These are phyloP conservation scores for Torymus aiolomorphi DNA, from an alignment of 2,888 invertebrate species.

Conservation along the genomic window DNA sequence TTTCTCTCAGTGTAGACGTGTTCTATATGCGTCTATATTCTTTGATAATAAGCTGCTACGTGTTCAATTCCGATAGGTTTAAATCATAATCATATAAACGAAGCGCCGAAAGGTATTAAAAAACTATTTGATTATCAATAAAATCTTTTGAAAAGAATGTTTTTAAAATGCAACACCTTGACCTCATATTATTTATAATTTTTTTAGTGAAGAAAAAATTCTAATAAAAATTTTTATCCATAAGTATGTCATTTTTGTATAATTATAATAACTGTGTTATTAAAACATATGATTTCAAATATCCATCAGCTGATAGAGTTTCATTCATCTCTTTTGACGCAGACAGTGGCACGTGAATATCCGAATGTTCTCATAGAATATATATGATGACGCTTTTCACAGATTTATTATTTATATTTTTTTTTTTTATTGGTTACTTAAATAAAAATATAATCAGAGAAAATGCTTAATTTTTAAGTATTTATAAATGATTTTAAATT, in stretches of 20 bases:
- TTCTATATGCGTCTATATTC: too few relatives aligned
- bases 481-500: too few relatives aligned
- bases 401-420: too few relatives aligned
- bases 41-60: too few relatives aligned
- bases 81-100: not conserved
- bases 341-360: not conserved
- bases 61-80: not conserved
- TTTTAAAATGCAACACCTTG: not conserved
- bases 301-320: conserved; percentile 38
- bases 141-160: not conserved
- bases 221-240: not conserved
- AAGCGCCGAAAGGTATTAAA: not conserved
- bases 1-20: too few relatives aligned
- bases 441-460: too few relatives aligned
- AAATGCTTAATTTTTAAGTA: too few relatives aligned
- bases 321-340: conserved; percentile 39
- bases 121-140: conserved; percentile 12
- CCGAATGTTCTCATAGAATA: too few relatives aligned
- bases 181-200: not conserved
- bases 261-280: conserved; percentile 1
- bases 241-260: conserved; percentile 1
- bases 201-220: not conserved
- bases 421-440: too few relatives aligned
- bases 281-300: conserved; percentile 39
- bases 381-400: too few relatives aligned